phyloP scores from a whole-genome alignment of 2,888 invertebrate species.

The Gastracanthus pulcherrimus region DNA sequence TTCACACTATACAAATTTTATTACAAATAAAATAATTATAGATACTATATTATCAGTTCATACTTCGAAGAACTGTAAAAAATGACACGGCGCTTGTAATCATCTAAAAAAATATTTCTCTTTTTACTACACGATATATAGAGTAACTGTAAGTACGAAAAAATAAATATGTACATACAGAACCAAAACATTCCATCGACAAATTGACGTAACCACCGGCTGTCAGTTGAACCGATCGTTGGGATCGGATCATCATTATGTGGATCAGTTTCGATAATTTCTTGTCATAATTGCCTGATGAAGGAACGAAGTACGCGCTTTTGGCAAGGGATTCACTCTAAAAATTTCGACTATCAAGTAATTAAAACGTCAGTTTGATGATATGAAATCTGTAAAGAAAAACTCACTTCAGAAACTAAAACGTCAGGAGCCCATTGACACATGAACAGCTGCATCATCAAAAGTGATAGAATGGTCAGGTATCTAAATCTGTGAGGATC shows the following conservation, averaged over 20 bases:
- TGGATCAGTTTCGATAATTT: background rate
- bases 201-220: constrained; percentile 14
- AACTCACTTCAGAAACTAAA: constrained; percentile 13
- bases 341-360: background rate
- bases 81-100: constrained; percentile 11
- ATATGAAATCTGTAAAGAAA: background rate
- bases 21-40: too few species aligned
- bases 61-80: constrained; percentile 17
- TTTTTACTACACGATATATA: too few species aligned
- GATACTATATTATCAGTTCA: too few species aligned
- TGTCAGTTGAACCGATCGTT: constrained; percentile 4
- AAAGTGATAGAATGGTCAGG: background rate
- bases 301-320: background rate
- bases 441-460: constrained; percentile 1
- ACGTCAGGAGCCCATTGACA: constrained; percentile 40
- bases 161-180: background rate
- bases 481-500: constrained; percentile 26
- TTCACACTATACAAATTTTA: too few species aligned
- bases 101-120: background rate
- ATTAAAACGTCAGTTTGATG: background rate
- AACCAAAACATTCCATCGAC: constrained; percentile 27
- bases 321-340: background rate
- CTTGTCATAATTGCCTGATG: background rate
- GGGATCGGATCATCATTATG: background rate
- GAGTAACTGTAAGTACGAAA: background rate